Conservation (phyloP, 2,888 invertebrate species). For the Leptopilina syphax region DNA sequence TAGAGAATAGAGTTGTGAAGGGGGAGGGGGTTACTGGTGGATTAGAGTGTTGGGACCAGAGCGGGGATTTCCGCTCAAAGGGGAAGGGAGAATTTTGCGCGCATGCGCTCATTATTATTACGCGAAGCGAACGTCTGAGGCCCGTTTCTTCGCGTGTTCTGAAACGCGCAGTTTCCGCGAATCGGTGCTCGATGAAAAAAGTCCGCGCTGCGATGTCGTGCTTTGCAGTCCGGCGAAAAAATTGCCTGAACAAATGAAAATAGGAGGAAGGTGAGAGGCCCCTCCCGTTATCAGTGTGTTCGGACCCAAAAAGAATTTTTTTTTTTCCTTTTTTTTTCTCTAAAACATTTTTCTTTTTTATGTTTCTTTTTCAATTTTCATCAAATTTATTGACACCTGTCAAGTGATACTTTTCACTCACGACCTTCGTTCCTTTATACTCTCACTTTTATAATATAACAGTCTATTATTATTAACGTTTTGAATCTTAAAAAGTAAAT, state of each 20-base stretch:
- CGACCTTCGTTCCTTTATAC: slow-evolving; percentile 19
- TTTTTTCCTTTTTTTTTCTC: neutral
- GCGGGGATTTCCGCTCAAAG: slow-evolving; percentile 17
- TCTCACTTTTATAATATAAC: neutral
- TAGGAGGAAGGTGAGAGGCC: slow-evolving; percentile 35
- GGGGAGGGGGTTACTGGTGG: neutral
- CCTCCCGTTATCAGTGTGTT: slow-evolving; percentile 11
- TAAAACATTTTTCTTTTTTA: no score
- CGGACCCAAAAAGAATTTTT: neutral
- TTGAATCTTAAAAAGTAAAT: neutral
- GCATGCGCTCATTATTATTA: slow-evolving; percentile 50
- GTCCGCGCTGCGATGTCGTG: slow-evolving; percentile 55
- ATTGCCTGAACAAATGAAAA: slow-evolving; percentile 35
- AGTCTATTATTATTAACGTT: slow-evolving; percentile 1
- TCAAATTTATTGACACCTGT: neutral
- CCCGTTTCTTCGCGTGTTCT: slow-evolving; percentile 53
- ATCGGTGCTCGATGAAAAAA: slow-evolving; percentile 72
- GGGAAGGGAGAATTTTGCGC: slow-evolving; percentile 39
- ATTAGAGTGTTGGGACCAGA: neutral
- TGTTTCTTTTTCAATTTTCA: no score
- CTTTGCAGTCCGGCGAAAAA: slow-evolving; percentile 48
- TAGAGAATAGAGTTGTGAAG: neutral
- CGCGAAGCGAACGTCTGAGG: slow-evolving; percentile 43
- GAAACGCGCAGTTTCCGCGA: slow-evolving; percentile 75
- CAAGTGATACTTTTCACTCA: slow-evolving; percentile 34